Base-by-base conservation (phyloP, 37 sponge, comb jelly and placozoan species). In the Ephydatia muelleri region DNA sequence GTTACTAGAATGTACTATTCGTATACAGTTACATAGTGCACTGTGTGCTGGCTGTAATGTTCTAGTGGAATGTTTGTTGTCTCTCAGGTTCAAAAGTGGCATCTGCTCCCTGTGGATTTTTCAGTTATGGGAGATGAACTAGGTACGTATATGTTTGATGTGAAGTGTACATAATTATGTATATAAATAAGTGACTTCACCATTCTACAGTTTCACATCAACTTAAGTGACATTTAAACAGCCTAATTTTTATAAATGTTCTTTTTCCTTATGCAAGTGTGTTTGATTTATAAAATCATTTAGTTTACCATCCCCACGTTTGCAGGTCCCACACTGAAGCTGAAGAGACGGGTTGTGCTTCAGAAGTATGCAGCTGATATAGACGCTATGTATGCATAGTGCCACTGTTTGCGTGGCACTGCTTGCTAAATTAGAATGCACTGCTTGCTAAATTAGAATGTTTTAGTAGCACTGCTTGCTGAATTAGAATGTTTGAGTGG, bases 291-390 rank as follows among this genome's bases (percentile, higher is more conserved):
- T 57, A 57, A 57, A 57, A 57, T 13, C 57, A 57, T 21, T 19
- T 21, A 57, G 16, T 57, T 5, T 57, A 57, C 57, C 9, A 57
- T 57, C 57, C 57, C 57, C 57, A 57, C 16, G 19, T 21, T 21
- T 57, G 57, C 9, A 57, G 57, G 57, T 14, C 90, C 88, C 38
- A 93, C 89, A 37, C 87, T 89, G 47, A 93, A 93, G 77, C 75
- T 93, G 69, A 89, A 89, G 75, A 73, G 93, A 38, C 70, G 78
- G 47, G 69, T 83, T 21, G 89, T 93, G 67, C 35, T 72, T 36
- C 80, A 75, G 73, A 86, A 86, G 70, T 93, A 93, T 47, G 87
- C 83, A 43, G 93, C 86, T 35, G 73, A 71, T 29, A 93, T 93
- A 30, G 78, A 82, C 31, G 69, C 69, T 77, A 83, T 93, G 82